Evolutionary conservation across 2,797 vertebrate genomes (phyloP), one percentile per base, ranked within the genome.

Genomic region (Borostomias antarcticus): DNA sequence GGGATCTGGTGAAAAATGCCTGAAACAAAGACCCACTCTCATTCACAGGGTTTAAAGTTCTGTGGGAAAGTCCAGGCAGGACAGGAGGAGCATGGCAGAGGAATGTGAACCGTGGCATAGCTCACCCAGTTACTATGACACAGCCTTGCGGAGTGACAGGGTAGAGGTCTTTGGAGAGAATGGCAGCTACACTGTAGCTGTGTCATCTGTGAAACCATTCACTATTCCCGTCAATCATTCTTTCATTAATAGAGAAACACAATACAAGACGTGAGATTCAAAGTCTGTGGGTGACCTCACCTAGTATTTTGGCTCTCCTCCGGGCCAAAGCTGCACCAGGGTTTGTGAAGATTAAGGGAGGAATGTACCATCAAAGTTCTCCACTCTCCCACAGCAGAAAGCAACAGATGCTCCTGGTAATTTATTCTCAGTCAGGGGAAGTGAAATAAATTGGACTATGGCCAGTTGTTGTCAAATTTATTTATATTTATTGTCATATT

Each of bases 1-100:
- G 85, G 87, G 87, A 89, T 91, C 82, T 83, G 85, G 83, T 86
- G 88, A 90, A 89, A 90, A 89, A 91, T 87, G 85, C 82, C 83
- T 75, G 82, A 88, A 90, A 91, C 91, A 91, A 91, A 91, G 88
- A 74, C 86, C 78, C 75, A 84, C 88, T 88, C 88, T 90, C 87
- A 88, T 90, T 89, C 86, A 88, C 84, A 86, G 88, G 86, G 86
- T 90, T 87, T 91, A 87, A 77, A 85, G 85, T 89, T 85, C 85
- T 89, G 86, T 91, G 89, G 89, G 89, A 91, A 92, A 91, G 83
- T 90, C 83, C 84, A 81, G 84, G 71, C 85, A 78, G 81, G 82
- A 86, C 86, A 81, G 86, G 86, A 87, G 88, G 86, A 87, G 85
- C 86, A 87, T 80, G 82, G 83, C 79, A 74, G 77, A 86, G 89